A percentile compares a stretch with the other conserved stretches of the same genome.
phyloP scores from a whole-genome alignment of 2,797 vertebrate species.

The Phalloptychus januarius region DNA sequence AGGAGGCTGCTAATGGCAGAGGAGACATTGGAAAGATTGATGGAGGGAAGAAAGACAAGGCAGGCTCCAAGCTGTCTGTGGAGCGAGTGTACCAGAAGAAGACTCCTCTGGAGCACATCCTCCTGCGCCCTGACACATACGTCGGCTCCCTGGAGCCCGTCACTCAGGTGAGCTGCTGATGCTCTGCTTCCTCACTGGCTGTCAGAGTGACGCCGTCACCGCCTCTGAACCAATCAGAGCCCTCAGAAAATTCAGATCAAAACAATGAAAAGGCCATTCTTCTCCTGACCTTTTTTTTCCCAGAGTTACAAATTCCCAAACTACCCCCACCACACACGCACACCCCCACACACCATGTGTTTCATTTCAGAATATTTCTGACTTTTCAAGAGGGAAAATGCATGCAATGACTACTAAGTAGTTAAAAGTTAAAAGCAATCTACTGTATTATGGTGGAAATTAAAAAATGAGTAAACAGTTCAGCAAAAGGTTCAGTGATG shows the following conservation, averaged over 20 bases:
- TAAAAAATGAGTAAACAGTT: too few species aligned
- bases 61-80: slow-evolving; percentile 93
- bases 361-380: background rate
- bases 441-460: background rate
- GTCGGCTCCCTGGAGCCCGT: slow-evolving; percentile 94
- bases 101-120: slow-evolving; percentile 97
- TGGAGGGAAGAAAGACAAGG: slow-evolving; percentile 89
- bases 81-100: slow-evolving; percentile 99
- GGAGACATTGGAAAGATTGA: slow-evolving; percentile 85
- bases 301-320: background rate
- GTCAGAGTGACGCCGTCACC: background rate
- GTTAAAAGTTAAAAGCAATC: background rate
- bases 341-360: background rate
- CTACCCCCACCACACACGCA: background rate
- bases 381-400: background rate
- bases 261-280: background rate
- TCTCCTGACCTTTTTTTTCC: background rate
- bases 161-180: slow-evolving; percentile 85
- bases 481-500: too few species aligned
- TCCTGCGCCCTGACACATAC: slow-evolving; percentile 97
- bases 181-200: background rate
- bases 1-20: slow-evolving; percentile 90
- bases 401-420: too few species aligned
- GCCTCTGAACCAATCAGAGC: background rate
- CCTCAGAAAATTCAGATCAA: background rate